These are phyloP conservation scores for Gadopsis marmoratus DNA, from an alignment of 2,797 vertebrate species.

Conservation along the genomic window DNA sequence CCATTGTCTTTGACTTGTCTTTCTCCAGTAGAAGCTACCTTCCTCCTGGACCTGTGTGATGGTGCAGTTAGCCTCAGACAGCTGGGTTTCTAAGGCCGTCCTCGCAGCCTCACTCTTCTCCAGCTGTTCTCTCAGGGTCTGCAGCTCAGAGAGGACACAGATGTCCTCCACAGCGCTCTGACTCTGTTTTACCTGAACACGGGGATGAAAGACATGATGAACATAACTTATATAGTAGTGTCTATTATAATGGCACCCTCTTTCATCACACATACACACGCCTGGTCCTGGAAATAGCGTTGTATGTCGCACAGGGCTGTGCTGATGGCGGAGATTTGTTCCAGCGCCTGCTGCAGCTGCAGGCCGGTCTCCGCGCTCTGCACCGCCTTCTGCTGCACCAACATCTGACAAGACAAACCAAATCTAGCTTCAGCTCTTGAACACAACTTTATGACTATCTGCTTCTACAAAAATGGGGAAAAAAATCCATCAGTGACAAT, in stretches of 20 bases:
- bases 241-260: no score
- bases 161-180: constrained; percentile 55
- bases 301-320: constrained; percentile 77
- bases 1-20: background rate
- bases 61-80: constrained; percentile 64
- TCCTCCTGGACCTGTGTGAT: constrained; percentile 72
- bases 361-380: constrained; percentile 53
- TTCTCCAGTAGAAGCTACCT: constrained; percentile 68
- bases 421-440: constrained; percentile 17
- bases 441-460: constrained; percentile 33
- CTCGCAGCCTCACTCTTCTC: constrained; percentile 68
- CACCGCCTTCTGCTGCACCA: constrained; percentile 77
- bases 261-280: constrained; percentile 30
- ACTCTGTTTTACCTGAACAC: constrained; percentile 65
- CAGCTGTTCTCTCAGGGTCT: constrained; percentile 68
- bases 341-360: constrained; percentile 82
- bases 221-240: no score
- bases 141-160: constrained; percentile 66
- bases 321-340: constrained; percentile 78
- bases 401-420: constrained; percentile 77
- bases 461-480: constrained; percentile 23
- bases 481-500: constrained; percentile 44
- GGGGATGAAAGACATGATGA: background rate
- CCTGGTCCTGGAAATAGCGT: constrained; percentile 74
- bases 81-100: constrained; percentile 47